Evolutionary conservation across 2,113 vertebrate species (phyloP), one percentile per base, ranked within the genome.

Genomic region (Bubo scandiacus): DNA sequence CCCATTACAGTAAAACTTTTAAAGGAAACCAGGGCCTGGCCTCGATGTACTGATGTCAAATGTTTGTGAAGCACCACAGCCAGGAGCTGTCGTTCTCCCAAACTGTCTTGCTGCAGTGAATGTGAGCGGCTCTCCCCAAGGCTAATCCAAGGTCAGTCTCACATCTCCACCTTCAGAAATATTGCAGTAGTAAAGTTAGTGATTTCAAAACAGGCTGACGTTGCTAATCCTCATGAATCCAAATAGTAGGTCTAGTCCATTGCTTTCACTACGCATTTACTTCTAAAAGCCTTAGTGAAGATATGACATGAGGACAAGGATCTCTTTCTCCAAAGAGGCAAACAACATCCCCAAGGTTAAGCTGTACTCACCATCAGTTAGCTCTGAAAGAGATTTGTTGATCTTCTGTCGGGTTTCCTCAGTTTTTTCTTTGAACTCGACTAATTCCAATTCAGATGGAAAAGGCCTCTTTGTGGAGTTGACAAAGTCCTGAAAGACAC

Each of bases 401-500:
- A 98, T 98, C 90, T 98, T 98, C 65, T 94, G 78, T 61, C 97
- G 97, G 1, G 98, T 98, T 90, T 98, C 98, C 92, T 98, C 98
- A 4, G 92, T 30, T 94, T 98, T 98, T 57, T 97, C 98, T 97
- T 98, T 98, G 92, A 98, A 98, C 55, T 98, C 98, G 54, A 98
- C 98, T 9, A 97, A 93, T 96, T 98, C 98, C 89, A 98, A 67
- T 79, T 98, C 98, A 36, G 98, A 98, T 14, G 98, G 97, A 74
- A 98, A 98, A 54, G 98, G 98, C 91, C 98, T 98, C 88, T 98
- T 98, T 15, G 98, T 97, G 55, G 98, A 98, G 91, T 97, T 98
- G 62, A 98, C 84, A 78, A 98, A 98, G 52, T 98, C 98, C 98
- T 98, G 89, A 61, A 98, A 97, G 81, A 96, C 15, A 96, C 6